Evolutionary conservation across 53 echinoderm and acorn worm genomes (phyloP), one percentile per base, ranked within the genome.

Genomic region (Zoroaster sp.): DNA sequence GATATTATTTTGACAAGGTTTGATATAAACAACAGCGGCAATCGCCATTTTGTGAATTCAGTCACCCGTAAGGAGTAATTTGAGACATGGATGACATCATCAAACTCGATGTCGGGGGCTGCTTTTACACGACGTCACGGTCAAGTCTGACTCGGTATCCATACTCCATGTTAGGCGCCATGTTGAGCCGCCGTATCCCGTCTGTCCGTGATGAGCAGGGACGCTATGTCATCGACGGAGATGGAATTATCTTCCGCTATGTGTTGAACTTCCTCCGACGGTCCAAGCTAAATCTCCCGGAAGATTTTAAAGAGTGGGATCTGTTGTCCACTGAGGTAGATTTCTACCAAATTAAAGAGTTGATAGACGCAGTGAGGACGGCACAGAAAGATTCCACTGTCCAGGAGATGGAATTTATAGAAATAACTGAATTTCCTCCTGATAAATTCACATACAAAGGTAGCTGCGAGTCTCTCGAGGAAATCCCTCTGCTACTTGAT

Each of bases 221-320:
- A 39, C 75, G 77, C 67, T 95, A 83, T 46, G 34, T 95, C 35
- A 93, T 95, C 32, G 93, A 95, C 40, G 92, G 93, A 2, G 95
- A 95, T 25, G 95, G 95, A 4, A 86, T 79, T 1, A 59, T 90
- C 28, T 95, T 93, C 40, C 91, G 95, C 0, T 49, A 92, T 41
- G 78, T 95, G 3, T 86, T 95, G 20, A 95, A 89, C 65, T 95
- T 95, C 46, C 93, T 95, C 15, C 83, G 95, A 21, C 80, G 93
- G 33, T 93, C 93, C 1, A 72, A 78, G 71, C 90, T 95, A 0
- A 80, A 87, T 47, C 83, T 95, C 9, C 95, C 95, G 4, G 93
- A 95, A 30, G 83, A 90, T 43, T 95, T 95, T 35, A 70, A 91
- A 44, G 95, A 95, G 21, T 79, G 91, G 38, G 95, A 95, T 39